Conservation (phyloP, 1,140 invertebrate genomes). For the Apis cerana region DNA sequence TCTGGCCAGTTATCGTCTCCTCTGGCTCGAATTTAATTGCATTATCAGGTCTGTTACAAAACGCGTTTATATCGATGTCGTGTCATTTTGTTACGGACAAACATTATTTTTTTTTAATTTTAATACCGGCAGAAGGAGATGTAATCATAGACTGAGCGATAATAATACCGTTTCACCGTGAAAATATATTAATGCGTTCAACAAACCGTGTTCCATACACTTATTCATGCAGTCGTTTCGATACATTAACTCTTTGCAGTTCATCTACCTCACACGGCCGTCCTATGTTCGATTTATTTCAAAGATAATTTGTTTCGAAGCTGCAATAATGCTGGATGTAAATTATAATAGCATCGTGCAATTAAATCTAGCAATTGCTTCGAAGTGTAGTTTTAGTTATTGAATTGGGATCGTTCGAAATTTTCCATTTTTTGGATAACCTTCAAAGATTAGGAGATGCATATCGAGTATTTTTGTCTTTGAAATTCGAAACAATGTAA, state of each 20-base stretch:
- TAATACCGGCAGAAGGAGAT: neutral
- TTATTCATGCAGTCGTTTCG: slow-evolving; percentile 26
- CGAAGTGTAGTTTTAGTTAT: too few species aligned
- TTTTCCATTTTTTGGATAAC: too few species aligned
- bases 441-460: too few species aligned
- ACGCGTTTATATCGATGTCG: slow-evolving; percentile 25
- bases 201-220: slow-evolving; percentile 13
- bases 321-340: neutral
- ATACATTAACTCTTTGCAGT: slow-evolving; percentile 6
- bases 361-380: neutral
- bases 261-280: neutral
- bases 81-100: slow-evolving; percentile 19
- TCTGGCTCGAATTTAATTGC: slow-evolving; percentile 68
- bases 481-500: too few species aligned
- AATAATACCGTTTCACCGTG: neutral
- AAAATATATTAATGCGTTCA: slow-evolving; percentile 19
- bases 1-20: slow-evolving; percentile 76
- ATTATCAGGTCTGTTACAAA: slow-evolving; percentile 46
- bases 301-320: neutral
- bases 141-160: neutral
- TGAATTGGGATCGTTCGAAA: too few species aligned
- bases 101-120: neutral
- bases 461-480: too few species aligned
- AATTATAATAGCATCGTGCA: neutral
- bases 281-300: neutral